These are phyloP conservation scores for Pseudocheirus occidentalis DNA, from an alignment of 2,797 vertebrate genomes.

Conservation along the genomic window DNA sequence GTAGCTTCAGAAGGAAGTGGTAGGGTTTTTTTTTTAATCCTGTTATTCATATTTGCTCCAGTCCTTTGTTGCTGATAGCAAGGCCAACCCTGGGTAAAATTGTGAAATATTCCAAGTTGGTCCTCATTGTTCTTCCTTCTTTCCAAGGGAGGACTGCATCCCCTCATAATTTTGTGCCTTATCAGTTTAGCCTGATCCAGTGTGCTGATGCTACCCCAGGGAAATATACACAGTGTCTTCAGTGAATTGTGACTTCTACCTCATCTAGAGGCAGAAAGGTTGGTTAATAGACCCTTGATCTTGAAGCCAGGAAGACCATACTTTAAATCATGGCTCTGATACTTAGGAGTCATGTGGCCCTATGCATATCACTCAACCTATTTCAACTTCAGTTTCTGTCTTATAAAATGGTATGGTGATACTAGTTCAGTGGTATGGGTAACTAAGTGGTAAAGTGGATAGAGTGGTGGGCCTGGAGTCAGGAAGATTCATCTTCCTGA, in stretches of 20 bases:
- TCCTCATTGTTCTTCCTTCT: slow-evolving; percentile 27
- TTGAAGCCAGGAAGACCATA: background rate
- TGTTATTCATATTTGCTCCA: slow-evolving; percentile 23
- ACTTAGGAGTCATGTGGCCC: background rate
- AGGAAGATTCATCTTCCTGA: too few species aligned
- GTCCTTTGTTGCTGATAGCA: slow-evolving; percentile 18
- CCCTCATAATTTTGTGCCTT: background rate
- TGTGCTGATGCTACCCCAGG: background rate
- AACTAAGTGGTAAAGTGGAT: too few species aligned
- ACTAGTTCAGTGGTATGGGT: too few species aligned
- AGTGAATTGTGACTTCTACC: background rate
- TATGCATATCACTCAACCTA: background rate
- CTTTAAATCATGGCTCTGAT: background rate
- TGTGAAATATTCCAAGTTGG: slow-evolving; percentile 17
- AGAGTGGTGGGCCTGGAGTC: too few species aligned
- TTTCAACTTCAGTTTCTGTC: background rate
- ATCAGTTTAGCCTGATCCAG: background rate
- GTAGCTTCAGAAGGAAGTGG: background rate
- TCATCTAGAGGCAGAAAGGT: background rate
- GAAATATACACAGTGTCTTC: background rate
- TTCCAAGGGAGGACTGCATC: background rate
- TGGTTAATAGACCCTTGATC: background rate
- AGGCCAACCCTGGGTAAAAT: slow-evolving; percentile 40
- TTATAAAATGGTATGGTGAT: background rate
- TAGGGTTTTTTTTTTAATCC: background rate